Percentiles rank a stretch among this genome's conserved stretches.
Evolutionary conservation across 2,113 vertebrate genomes (phyloP).

Genomic region (Sphaerodactylus townsendi): DNA sequence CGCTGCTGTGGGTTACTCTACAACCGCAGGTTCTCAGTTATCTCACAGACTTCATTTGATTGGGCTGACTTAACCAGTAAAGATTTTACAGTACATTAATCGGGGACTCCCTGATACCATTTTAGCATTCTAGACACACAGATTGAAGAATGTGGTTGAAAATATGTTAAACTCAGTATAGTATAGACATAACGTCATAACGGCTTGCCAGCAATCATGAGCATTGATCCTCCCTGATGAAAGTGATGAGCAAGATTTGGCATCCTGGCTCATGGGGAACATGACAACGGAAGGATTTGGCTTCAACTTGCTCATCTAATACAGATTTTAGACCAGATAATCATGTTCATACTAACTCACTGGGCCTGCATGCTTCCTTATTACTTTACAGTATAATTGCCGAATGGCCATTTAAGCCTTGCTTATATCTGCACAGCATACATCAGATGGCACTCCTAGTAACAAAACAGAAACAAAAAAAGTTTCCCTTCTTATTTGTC

Average conservation of each 20-base stretch:
- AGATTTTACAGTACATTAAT: neutral
- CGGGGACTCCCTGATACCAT: neutral
- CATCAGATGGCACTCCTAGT: neutral
- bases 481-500: neutral
- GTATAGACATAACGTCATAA: too few relatives aligned
- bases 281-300: neutral
- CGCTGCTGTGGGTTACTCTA: too few relatives aligned
- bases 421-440: accelerated
- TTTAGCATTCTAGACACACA: neutral
- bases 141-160: neutral
- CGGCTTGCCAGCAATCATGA: neutral
- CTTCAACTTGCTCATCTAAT: accelerated
- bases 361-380: accelerated
- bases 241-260: neutral
- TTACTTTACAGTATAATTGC: accelerated
- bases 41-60: neutral
- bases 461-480: neutral
- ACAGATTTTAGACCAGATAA: neutral
- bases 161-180: too few relatives aligned
- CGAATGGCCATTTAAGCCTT: accelerated
- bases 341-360: accelerated
- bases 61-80: neutral
- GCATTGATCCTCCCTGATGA: neutral
- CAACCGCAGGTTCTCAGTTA: neutral
- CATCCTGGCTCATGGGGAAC: neutral